A percentile compares a stretch with the other conserved stretches of the same genome.
Evolutionary conservation across 2,797 vertebrate species (phyloP).

Genomic region (Galago senegalensis): DNA sequence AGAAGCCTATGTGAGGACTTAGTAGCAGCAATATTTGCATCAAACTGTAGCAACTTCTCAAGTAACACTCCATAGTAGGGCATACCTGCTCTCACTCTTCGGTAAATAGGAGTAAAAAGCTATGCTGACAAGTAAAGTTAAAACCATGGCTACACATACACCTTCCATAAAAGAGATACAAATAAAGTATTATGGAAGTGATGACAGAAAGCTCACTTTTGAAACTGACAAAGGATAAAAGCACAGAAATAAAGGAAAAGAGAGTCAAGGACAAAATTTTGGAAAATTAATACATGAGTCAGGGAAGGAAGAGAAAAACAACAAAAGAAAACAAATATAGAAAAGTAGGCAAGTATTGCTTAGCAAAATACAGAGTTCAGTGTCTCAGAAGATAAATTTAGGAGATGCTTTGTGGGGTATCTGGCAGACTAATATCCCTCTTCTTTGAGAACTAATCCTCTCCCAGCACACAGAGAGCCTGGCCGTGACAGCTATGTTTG

Average conservation of each 20-base stretch:
- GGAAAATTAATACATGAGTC: neutral
- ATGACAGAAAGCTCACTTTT: slow-evolving; percentile 38
- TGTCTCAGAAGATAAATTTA: slow-evolving; percentile 12
- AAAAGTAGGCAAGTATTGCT: slow-evolving; percentile 33
- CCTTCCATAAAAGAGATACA: slow-evolving; percentile 19
- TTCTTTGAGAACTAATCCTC: neutral
- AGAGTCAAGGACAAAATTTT: slow-evolving; percentile 11
- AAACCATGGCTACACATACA: neutral
- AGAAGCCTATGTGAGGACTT: neutral
- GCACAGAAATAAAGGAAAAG: neutral
- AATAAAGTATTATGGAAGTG: slow-evolving; percentile 1
- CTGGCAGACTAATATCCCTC: neutral
- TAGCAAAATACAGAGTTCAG: slow-evolving; percentile 32
- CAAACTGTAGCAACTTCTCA: slow-evolving; percentile 10
- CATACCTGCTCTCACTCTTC: slow-evolving; percentile 29
- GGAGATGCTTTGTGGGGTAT: neutral
- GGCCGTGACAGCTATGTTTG: neutral
- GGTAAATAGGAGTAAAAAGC: neutral
- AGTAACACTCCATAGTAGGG: neutral
- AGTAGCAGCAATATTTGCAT: slow-evolving; percentile 41
- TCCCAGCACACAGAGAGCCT: neutral
- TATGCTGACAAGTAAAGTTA: neutral
- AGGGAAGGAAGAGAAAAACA: neutral
- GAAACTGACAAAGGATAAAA: slow-evolving; percentile 36
- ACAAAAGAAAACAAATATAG: neutral